Conservation (phyloP, 2,888 invertebrate species). For the Xestia sexstrigata region DNA sequence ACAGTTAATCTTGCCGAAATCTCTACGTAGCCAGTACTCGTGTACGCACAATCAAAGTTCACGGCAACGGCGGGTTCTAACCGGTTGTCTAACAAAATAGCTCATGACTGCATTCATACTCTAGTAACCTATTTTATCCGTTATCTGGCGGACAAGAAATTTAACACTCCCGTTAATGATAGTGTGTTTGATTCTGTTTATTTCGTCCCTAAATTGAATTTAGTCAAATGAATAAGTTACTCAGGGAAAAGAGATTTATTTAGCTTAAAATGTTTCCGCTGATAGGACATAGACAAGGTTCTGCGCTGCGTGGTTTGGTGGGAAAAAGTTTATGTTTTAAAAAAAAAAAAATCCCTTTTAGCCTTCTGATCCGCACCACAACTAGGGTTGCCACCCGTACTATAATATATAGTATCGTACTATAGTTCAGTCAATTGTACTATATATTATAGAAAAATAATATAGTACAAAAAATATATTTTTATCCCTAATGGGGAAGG, state of each 20-base stretch:
- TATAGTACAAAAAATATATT: no score
- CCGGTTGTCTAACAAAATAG: slow-evolving; percentile 60
- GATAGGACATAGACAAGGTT: neutral
- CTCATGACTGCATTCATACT: slow-evolving; percentile 64
- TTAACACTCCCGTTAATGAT: slow-evolving; percentile 55
- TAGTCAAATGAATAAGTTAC: neutral
- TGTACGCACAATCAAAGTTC: slow-evolving; percentile 54
- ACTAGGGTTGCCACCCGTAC: no score
- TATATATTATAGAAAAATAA: no score
- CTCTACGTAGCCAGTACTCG: slow-evolving; percentile 9
- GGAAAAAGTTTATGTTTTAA: no score
- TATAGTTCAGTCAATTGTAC: no score
- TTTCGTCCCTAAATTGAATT: neutral
- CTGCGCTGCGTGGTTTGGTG: no score
- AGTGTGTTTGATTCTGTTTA: slow-evolving; percentile 42
- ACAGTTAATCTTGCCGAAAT: slow-evolving; percentile 5
- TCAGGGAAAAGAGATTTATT: neutral
- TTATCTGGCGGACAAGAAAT: slow-evolving; percentile 66
- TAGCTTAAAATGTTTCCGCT: neutral
- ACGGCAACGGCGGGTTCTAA: slow-evolving; percentile 45
- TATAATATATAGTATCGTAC: no score
- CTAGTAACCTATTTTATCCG: slow-evolving; percentile 72
- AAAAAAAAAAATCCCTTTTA: no score
- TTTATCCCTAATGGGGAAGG: no score
- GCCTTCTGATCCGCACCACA: no score